phyloP scores from a whole-genome alignment of 2,113 vertebrate species.

The Plotosus lineatus region DNA sequence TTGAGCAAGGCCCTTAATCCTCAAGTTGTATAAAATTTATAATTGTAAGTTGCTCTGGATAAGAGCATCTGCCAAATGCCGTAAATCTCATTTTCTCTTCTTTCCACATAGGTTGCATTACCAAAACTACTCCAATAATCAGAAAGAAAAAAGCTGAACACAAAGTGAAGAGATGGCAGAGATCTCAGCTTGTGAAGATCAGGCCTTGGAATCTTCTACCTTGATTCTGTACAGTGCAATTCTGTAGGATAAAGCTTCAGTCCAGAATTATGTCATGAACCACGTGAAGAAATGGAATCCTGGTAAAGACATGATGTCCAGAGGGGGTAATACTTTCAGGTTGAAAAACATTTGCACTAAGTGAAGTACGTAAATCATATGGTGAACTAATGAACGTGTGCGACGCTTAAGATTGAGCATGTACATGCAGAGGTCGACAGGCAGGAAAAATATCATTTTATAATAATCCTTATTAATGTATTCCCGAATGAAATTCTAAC shows the following conservation, averaged over 20 bases:
- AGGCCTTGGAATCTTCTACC: slow-evolving; percentile 45
- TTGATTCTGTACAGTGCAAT: slow-evolving; percentile 21
- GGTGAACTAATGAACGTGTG: slow-evolving; percentile 60
- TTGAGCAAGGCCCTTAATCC: too few relatives aligned
- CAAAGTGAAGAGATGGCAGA: slow-evolving; percentile 46
- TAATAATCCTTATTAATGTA: too few relatives aligned
- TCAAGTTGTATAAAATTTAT: too few relatives aligned
- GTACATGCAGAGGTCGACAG: background rate
- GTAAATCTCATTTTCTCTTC: background rate
- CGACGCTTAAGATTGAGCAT: slow-evolving; percentile 54
- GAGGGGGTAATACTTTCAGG: slow-evolving; percentile 28
- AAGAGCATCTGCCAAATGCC: too few relatives aligned
- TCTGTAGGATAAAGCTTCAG: slow-evolving; percentile 51
- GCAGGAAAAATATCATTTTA: background rate
- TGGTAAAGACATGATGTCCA: slow-evolving; percentile 56
- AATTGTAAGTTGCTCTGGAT: too few relatives aligned
- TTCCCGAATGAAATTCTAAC: too few relatives aligned
- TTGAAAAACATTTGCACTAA: slow-evolving; percentile 72
- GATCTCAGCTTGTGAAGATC: slow-evolving; percentile 62
- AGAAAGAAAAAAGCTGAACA: slow-evolving; percentile 24
- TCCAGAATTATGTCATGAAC: slow-evolving; percentile 67
- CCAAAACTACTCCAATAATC: slow-evolving; percentile 86
- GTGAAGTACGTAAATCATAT: slow-evolving; percentile 60
- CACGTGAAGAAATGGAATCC: slow-evolving; percentile 53
- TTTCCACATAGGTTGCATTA: slow-evolving; percentile 79